Base-by-base conservation (phyloP, 1,140 invertebrate genomes). In the Zaprionus ghesquierei region DNA sequence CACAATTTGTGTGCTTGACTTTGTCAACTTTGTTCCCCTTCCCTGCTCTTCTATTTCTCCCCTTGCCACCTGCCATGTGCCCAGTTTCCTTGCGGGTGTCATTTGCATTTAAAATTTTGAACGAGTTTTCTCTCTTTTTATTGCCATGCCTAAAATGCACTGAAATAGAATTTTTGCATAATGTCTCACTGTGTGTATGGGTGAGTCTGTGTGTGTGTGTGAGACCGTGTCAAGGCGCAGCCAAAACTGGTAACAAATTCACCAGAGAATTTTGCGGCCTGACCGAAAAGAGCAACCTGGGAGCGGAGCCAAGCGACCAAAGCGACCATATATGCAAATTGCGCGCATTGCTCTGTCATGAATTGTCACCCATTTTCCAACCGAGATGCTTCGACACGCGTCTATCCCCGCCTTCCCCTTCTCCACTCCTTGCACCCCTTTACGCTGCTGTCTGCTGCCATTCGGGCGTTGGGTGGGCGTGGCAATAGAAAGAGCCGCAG, bases 321-420 rank as follows among this genome's bases (percentile, higher is more conserved):
- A 51, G 44, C 69, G 55, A 68, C 79, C 71, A 77, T 89, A 74
- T 89, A 89, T 89, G 84, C 84, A 89, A 89, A 89, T 89, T 84
- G 79, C 76, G 84, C 79, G 84, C 79, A 75, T 63, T 89, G 65
- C 84, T 84, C 81, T 72, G 77, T 80, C 84, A 89, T 89, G 84
- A 89, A 89, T 89, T 89, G 84, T 89, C 84, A 89, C 76, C 84
- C 84, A 89, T 89, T 89, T 89, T 89, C 84, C 84, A 60, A 89
- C 73, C 80, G 84, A 89, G 73, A 89, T 89, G 85, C 84, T 89
- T 80, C 84, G 79, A 89, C 79, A 89, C 84, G 79, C 84, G 69
- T 58, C 29, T 41, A 59, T 41, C 3, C 15, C 18, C 35, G 6
- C 15, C 9, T 15, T 29, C n/a, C n/a, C n/a, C n/a, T n/a, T n/a